Conservation (phyloP, 2,113 vertebrate species). For the Paratilapia polleni region DNA sequence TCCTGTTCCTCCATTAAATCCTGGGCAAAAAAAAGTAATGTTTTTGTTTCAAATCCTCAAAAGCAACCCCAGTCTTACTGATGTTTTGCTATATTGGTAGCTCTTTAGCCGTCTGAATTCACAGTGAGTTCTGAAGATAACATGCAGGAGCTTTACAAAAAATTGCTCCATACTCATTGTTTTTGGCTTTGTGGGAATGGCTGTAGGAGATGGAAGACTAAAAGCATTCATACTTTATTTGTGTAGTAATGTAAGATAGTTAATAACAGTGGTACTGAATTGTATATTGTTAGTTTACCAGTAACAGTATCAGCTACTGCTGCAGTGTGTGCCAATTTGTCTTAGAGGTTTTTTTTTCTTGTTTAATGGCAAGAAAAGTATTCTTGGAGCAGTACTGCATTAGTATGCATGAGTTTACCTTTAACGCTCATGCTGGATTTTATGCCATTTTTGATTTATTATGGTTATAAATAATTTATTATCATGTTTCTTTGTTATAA, state of each 20-base stretch:
- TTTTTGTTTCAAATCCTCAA: neutral
- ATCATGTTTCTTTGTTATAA: neutral
- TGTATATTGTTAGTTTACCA: neutral
- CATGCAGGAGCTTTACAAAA: neutral
- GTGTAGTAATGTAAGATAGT: neutral
- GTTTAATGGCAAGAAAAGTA: rapidly evolving
- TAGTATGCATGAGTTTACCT: neutral
- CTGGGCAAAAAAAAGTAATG: neutral
- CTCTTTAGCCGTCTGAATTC: neutral
- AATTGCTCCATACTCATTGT: neutral
- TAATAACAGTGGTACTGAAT: neutral
- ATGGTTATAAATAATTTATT: neutral
- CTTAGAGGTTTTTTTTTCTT: neutral
- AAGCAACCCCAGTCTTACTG: neutral
- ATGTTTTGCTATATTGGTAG: neutral
- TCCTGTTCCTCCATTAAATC: neutral
- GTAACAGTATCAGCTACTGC: neutral
- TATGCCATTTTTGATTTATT: neutral
- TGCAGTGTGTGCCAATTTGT: neutral
- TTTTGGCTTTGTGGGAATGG: neutral
- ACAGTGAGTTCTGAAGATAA: neutral
- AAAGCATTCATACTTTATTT: neutral
- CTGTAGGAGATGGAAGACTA: no score
- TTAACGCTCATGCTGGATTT: no score
- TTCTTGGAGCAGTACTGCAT: neutral